phyloP scores from a whole-genome alignment of 2,113 vertebrate genomes.

The Cyprinus carpio region DNA sequence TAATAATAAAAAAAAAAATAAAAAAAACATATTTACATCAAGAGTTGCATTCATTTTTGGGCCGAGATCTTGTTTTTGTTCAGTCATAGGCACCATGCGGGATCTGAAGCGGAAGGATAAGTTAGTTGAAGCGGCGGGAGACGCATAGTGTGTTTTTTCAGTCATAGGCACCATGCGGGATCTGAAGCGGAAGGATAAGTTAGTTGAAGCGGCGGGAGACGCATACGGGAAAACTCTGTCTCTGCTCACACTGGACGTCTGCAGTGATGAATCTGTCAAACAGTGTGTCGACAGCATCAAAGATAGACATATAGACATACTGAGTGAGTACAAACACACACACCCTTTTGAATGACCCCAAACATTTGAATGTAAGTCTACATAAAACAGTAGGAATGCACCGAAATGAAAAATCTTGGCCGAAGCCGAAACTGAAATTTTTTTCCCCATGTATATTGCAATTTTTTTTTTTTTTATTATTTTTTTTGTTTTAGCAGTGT shows the following conservation, averaged over 20 bases:
- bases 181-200: slow-evolving; percentile 77
- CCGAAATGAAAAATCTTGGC: neutral
- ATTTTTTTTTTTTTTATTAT: too few relatives aligned
- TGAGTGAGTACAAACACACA: neutral
- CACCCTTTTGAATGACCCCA: too few relatives aligned
- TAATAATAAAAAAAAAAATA: too few relatives aligned
- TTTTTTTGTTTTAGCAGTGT: too few relatives aligned
- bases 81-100: slow-evolving; percentile 90
- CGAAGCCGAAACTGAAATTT: neutral
- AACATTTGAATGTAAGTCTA: fast-evolving
- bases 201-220: slow-evolving; percentile 79
- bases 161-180: slow-evolving; percentile 92
- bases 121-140: slow-evolving; percentile 79
- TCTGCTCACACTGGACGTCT: slow-evolving; percentile 83
- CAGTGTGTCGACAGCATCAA: slow-evolving; percentile 77
- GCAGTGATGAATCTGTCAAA: slow-evolving; percentile 80
- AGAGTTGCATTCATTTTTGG: too few relatives aligned
- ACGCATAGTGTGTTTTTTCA: slow-evolving; percentile 60
- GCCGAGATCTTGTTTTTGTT: too few relatives aligned
- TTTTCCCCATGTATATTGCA: too few relatives aligned
- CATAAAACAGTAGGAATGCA: neutral
- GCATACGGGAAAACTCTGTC: slow-evolving; percentile 78
- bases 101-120: slow-evolving; percentile 80
- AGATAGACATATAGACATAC: slow-evolving; percentile 75
- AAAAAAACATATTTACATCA: too few relatives aligned